Evolutionary conservation across 2,113 vertebrate species (phyloP), one percentile per base, ranked within the genome.

Genomic region (Misgurnus mizolepis): DNA sequence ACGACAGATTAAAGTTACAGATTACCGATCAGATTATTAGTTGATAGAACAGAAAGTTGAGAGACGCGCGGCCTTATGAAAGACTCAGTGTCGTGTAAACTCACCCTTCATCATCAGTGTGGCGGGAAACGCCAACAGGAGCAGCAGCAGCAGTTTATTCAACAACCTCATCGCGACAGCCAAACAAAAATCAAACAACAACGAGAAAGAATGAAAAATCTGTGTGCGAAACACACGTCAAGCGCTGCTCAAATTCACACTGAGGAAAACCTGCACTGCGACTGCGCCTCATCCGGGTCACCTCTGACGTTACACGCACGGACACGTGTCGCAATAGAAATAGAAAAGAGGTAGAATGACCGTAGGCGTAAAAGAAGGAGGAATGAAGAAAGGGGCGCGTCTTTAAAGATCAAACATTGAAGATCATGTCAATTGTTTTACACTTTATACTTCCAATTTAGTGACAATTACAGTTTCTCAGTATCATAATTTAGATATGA

Each of bases 101-200:
- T 77, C 74, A 77, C 74, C 74, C 17, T 77, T 77, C 43, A 66
- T 17, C 2, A 77, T 15, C 10, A 77, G 62, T 1, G 74, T 14
- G 1, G 74, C 74, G 3, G 74, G 74, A 22, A 77, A 66, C 61
- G 74, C 74, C 60, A 77, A 14, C 0, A 77, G 2, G 6, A 77
- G 74, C 45, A 77, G 10, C 62, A 77, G 17, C 27, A 77, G 6
- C 27, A 76, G 17, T 1, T 6, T 65, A 58, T 14, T n/a, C 17
- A 58, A 18, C 17, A 18, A 14, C n/a, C n/a, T 58, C 55, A 58
- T 58, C 55, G 17, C n/a, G 17, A 7, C 55, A 58, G 14, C 1
- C 14, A 56, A 6, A 56, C 55, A n/a, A 6, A 2, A 18, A 58
- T 58, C 7, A 58, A 18, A n/a, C 55, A 3, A 58, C n/a, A n/a